phyloP scores from a whole-genome alignment of 2,888 invertebrate species.

The Furcula furcula region DNA sequence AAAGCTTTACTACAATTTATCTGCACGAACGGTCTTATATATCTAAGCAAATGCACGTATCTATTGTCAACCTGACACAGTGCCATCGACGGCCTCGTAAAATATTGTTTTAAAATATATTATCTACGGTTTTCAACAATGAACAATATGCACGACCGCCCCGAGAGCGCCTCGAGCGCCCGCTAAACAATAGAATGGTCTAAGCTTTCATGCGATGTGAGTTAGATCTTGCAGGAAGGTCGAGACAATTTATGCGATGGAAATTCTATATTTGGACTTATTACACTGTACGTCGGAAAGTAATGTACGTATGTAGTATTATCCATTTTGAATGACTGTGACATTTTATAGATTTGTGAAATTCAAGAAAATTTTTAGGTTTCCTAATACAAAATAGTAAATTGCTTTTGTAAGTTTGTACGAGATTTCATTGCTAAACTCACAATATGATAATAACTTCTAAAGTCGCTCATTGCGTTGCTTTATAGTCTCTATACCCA shows the following conservation, averaged over 20 bases:
- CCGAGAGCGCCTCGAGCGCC: slow-evolving; percentile 35
- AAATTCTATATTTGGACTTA: slow-evolving; percentile 1
- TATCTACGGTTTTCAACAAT: slow-evolving; percentile 53
- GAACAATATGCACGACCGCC: slow-evolving; percentile 66
- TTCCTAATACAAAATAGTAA: too few relatives aligned
- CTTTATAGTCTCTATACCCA: too few relatives aligned
- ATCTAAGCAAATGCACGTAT: slow-evolving; percentile 18
- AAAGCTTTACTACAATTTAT: too few relatives aligned
- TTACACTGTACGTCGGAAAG: too few relatives aligned
- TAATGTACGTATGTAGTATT: too few relatives aligned
- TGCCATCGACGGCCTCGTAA: slow-evolving; percentile 34
- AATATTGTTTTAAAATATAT: slow-evolving; percentile 48
- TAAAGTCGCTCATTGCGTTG: too few relatives aligned
- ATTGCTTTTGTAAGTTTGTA: too few relatives aligned
- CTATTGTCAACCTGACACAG: slow-evolving; percentile 31
- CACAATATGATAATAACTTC: too few relatives aligned
- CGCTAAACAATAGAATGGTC: slow-evolving; percentile 56
- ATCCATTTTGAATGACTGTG: too few relatives aligned
- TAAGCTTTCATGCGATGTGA: slow-evolving; percentile 43
- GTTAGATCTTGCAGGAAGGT: slow-evolving; percentile 31
- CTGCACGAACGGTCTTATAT: slow-evolving; percentile 9
- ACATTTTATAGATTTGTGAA: too few relatives aligned
- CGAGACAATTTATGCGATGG: slow-evolving; percentile 1
- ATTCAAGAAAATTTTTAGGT: too few relatives aligned
- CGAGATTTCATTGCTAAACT: too few relatives aligned